Conservation (phyloP, 1,140 invertebrate genomes). For the Caerostris extrusa region DNA sequence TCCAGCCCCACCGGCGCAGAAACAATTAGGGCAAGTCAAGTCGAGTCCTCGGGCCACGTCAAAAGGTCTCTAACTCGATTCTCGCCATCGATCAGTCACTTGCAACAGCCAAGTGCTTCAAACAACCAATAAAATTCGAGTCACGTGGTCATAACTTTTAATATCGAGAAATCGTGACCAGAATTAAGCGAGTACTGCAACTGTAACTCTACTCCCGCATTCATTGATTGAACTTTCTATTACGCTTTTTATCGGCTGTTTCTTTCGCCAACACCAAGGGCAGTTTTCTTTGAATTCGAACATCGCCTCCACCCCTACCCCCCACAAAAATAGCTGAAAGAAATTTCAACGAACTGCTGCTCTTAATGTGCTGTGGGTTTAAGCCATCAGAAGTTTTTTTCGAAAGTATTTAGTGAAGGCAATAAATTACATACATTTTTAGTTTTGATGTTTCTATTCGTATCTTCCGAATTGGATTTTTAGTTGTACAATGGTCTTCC, state of each 20-base stretch:
- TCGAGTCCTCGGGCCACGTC: not conserved
- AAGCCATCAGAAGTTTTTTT: too few species aligned
- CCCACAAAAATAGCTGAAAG: too few species aligned
- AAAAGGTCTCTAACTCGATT: conserved; percentile 43
- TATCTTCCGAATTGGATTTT: too few species aligned
- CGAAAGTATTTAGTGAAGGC: too few species aligned
- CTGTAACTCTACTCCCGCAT: conserved; percentile 48
- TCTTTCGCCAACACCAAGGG: not conserved
- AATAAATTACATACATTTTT: too few species aligned
- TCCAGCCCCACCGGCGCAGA: too few species aligned
- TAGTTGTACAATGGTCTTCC: too few species aligned
- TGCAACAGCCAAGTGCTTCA: conserved; percentile 36
- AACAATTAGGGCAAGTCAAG: too few species aligned
- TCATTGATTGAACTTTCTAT: conserved; percentile 69
- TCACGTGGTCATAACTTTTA: conserved; percentile 76
- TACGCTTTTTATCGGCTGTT: conserved; percentile 10
- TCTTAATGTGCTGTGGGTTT: too few species aligned
- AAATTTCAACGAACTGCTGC: too few species aligned
- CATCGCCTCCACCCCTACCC: too few species aligned
- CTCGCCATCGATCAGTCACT: conserved; percentile 37
- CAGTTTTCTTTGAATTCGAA: not conserved
- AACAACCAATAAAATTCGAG: conserved; percentile 73
- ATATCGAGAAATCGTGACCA: conserved; percentile 72
- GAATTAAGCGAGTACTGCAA: conserved; percentile 50
- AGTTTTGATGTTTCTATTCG: too few species aligned